Evolutionary conservation across 2,888 invertebrate genomes (phyloP).

Genomic region (Geophilus truncorum): DNA sequence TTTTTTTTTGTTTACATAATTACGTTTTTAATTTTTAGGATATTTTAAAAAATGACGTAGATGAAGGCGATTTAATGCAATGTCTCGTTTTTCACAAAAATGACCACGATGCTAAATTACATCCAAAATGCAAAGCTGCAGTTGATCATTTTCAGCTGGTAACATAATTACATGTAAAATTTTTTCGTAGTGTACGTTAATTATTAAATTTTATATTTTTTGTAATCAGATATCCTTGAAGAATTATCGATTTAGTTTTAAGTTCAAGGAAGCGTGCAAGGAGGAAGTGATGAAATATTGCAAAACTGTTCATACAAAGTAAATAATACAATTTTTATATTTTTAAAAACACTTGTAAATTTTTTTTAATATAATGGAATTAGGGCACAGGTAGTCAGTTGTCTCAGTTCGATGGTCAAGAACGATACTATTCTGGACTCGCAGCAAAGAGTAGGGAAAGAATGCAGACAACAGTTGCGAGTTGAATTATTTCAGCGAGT

Average conservation of each 20-base stretch:
- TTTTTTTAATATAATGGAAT: background rate
- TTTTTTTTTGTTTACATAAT: background rate
- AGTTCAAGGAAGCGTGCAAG: conserved; percentile 91
- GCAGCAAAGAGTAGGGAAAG: conserved; percentile 74
- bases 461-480: conserved; percentile 83
- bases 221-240: conserved; percentile 66
- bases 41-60: conserved; percentile 52
- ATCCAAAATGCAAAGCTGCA: conserved; percentile 79
- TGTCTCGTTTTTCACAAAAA: conserved; percentile 90
- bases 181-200: background rate
- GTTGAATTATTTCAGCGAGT: conserved; percentile 78
- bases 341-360: background rate
- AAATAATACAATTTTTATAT: conserved; percentile 40
- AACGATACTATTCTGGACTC: conserved; percentile 72
- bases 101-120: conserved; percentile 69
- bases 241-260: conserved; percentile 86
- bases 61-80: conserved; percentile 83
- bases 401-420: conserved; percentile 82
- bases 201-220: conserved; percentile 17
- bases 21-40: conserved; percentile 38
- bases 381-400: conserved; percentile 67
- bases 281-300: conserved; percentile 64
- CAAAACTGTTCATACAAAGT: conserved; percentile 47
- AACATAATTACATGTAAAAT: conserved; percentile 31
- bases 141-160: conserved; percentile 93